Evolutionary conservation across 2,113 vertebrate species (phyloP).

Genomic region (Eclectus roratus): DNA sequence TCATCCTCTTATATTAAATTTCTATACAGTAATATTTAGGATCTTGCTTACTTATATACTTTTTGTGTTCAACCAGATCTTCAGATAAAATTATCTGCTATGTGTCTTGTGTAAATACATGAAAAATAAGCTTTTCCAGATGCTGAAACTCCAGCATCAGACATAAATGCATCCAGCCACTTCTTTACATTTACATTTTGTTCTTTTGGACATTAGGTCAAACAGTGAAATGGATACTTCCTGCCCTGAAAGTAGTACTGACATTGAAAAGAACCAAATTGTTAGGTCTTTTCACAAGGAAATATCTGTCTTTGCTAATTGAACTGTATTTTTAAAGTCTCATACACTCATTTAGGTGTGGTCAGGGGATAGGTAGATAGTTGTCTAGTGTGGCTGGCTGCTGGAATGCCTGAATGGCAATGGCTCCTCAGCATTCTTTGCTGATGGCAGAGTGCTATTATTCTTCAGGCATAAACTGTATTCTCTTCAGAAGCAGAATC

Average conservation of each 20-base stretch:
- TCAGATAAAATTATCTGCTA: not conserved
- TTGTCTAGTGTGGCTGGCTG: not conserved
- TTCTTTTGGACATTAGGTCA: not conserved
- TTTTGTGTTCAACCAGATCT: not conserved
- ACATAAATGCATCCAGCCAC: not conserved
- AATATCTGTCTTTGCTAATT: not conserved
- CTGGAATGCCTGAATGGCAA: not conserved
- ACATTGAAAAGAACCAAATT: not conserved
- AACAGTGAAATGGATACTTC: not conserved
- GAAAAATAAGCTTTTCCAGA: not conserved
- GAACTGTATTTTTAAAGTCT: not conserved
- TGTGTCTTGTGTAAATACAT: not conserved
- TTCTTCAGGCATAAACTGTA: not conserved
- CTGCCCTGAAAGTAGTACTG: not conserved
- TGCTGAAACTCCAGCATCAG: not conserved
- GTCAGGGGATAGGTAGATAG: fast-evolving
- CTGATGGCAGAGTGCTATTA: not conserved
- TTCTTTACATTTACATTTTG: not conserved
- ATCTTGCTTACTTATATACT: not conserved
- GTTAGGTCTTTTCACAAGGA: not conserved
- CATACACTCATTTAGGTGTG: not conserved
- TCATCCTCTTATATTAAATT: not conserved
- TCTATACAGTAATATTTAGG: not conserved
- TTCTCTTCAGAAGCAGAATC: not conserved
- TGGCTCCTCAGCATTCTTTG: not conserved